Conservation (phyloP, 2,797 vertebrate species). For the Sebastiscus albofasciatus region DNA sequence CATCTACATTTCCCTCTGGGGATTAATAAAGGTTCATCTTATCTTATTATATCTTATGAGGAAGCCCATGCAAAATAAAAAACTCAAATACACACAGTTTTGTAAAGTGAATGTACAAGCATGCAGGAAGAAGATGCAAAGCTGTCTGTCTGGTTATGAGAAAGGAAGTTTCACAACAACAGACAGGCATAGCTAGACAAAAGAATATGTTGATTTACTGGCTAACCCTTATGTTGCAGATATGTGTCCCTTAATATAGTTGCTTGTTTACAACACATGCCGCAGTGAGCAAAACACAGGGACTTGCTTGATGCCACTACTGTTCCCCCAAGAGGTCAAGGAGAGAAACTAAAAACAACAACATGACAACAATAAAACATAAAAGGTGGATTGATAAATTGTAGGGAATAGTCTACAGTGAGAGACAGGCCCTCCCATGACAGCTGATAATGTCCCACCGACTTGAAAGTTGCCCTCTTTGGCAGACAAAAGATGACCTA, state of each 20-base stretch:
- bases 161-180: not conserved
- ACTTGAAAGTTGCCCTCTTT: slow-evolving; percentile 56
- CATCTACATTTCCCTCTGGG: too few relatives aligned
- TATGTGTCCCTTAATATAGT: not conserved
- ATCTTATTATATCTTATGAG: not conserved
- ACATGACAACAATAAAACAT: not conserved
- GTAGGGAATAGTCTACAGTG: not conserved
- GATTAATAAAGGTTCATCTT: too few relatives aligned
- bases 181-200: not conserved
- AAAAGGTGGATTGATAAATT: accelerated
- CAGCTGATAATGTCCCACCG: not conserved
- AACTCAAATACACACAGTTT: not conserved
- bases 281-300: slow-evolving; percentile 41
- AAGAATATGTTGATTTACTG: not conserved
- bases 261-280: slow-evolving; percentile 44
- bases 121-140: not conserved
- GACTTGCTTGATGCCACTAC: not conserved
- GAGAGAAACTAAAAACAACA: not conserved
- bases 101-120: not conserved
- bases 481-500: slow-evolving; percentile 48
- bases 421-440: slow-evolving; percentile 28
- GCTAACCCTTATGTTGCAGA: not conserved
- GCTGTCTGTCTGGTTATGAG: not conserved
- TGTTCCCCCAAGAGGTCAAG: not conserved
- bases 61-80: not conserved